Evolutionary conservation across 1,140 invertebrate species (phyloP), one percentile per base, ranked within the genome.

Genomic region (Aphidius ervi): DNA sequence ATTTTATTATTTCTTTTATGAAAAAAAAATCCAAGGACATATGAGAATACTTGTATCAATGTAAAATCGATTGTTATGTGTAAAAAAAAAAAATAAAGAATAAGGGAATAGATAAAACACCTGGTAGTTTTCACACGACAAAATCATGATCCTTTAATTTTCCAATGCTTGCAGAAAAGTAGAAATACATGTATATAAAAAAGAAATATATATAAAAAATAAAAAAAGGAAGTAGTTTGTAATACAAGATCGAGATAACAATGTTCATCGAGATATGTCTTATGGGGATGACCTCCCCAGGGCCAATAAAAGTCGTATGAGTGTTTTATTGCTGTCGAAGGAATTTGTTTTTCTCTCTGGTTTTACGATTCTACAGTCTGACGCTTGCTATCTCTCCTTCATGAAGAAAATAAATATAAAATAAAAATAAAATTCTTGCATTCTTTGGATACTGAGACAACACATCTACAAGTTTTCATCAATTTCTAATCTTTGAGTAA

Each of bases 271-370:
- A 6, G 31, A 47, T 31, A 31, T 31, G 23, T 31, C 23, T 31
- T 31, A 31, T 31, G 23, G 31, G n/a, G 20, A 8, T 40, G 9
- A 8, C 31, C 56, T 54, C 42, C 62, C 48, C 10, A 50, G 55
- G 55, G 31, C 55, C 46, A 58, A 63, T 65, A 63, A 65, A 65
- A 63, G 50, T 65, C 58, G 46, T 55, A 57, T 61, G 56, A 58
- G 61, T 65, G 58, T 65, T 65, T 65, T 65, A 65, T 59, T 60
- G 50, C 61, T 47, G 49, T 49, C 56, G 46, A 56, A 60, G 43
- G 54, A 63, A 63, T 65, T 65, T 62, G 58, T 56, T 49, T 50
- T 50, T 60, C 50, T 55, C 50, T 53, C 20, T 45, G 42, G 41
- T 63, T 31, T 59, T 59, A 65, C 58, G 60, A 64, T n/a, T 49